Evolutionary conservation across 2,888 invertebrate species (phyloP), one percentile per base, ranked within the genome.

Genomic region (Perithous albicinctus): DNA sequence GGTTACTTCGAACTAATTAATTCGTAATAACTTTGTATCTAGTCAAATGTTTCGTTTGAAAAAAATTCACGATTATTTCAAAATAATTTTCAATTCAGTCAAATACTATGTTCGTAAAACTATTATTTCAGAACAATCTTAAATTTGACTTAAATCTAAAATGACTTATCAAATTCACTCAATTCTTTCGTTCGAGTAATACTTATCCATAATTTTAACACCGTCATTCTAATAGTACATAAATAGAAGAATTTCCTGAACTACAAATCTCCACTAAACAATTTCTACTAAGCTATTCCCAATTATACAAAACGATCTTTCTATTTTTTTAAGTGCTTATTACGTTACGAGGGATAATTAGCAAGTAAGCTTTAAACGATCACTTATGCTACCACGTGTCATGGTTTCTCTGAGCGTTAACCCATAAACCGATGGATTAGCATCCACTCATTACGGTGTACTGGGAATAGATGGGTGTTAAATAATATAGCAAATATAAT

Each of bases 401-500:
- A 69, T 54, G 67, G 51, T 51, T 69, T 69, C 51, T 38, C 20
- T 15, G 1, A 38, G n/a, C 20, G 35, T 51, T 54, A 74, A 64
- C 54, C 63, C 51, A 74, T 54, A 41, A 74, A 63, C 29, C 35
- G 32, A 43, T 38, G 74, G 15, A 56, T 46, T 12, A 20, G 63
- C 38, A 38, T 38, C 10, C 10, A 18, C 15, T 26, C 29, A 54
- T 32, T 23, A 59, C n/a, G 4, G 20, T 15, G 46, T 74, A 51
- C 74, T 35, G 54, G 54, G 64, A 64, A 74, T 64, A 64, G 63
- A 38, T 12, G 41, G 43, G 43, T 73, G 73, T 56, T 73, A 73
- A 73, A 29, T 5, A 12, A 73, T 46, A 70, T 46, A 35, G 46
- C 78, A 78, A 78, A 78, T 54, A 72, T 54, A 72, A 23, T 56